Evolutionary conservation across 2,113 vertebrate species (phyloP), one percentile per base, ranked within the genome.

Genomic region (Peucedramus taeniatus): DNA sequence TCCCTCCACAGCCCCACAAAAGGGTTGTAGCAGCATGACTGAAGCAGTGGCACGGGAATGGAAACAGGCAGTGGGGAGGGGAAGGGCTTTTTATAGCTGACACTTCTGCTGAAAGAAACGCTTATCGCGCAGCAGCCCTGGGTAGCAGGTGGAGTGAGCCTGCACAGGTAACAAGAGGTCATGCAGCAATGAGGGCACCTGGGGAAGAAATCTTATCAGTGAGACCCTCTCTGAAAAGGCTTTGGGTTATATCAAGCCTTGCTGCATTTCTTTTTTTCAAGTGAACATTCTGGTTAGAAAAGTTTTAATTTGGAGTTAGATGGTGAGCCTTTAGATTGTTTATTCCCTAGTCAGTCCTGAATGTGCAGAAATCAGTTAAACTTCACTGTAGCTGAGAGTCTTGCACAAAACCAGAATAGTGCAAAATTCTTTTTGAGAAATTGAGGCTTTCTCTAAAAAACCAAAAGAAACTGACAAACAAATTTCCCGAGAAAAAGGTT

Each of bases 11-110:
- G 50, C 90, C 59, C 54, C 64, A 66, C 91, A 44, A 18, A 87
- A 93, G 72, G 50, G 47, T 54, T 93, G 90, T 37, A 57, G 54
- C 79, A 53, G 71, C 66, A 49, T 6, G 79, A 54, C 76, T 44
- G 76, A 26, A 68, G 77, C 27, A 12, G 86, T 21, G n/a, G 76
- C 85, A 77, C 4, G 0, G 83, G 83, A 95, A 95, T 95, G 93
- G 94, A 93, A 94, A 94, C 79, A 81, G 76, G 92, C 95, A 90
- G 79, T 0, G 1, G 86, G 92, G 94, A 96, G 92, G 90, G 63
- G 86, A 96, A 96, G 51, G 76, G 86, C 94, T 97, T 97, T 96
- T 97, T 95, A 96, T 97, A 96, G 95, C 93, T 93, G 94, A 92
- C 89, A 61, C 94, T 92, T 89, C 80, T 93, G 92, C 92, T 93